phyloP scores from a whole-genome alignment of 1,140 invertebrate species.

The Lepidurus couesii region DNA sequence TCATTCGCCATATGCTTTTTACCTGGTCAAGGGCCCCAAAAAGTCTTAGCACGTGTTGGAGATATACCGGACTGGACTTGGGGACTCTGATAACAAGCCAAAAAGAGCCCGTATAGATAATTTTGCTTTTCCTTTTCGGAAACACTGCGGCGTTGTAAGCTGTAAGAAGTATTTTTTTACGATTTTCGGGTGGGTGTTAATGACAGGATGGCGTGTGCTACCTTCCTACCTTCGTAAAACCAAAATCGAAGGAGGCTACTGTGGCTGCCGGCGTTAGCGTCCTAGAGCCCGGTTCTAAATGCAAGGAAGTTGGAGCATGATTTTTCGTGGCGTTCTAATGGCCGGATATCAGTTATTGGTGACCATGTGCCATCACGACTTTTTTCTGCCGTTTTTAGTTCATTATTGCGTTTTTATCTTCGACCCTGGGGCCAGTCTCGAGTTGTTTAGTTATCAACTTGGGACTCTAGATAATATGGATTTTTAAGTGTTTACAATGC shows the following conservation, averaged over 20 bases:
- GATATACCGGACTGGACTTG: background rate
- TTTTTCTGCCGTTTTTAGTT: background rate
- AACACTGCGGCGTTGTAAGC: background rate
- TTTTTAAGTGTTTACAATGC: too few relatives aligned
- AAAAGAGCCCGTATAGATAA: background rate
- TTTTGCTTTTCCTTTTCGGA: background rate
- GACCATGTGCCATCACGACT: slow-evolving; percentile 3
- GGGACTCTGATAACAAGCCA: background rate
- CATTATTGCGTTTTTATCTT: background rate
- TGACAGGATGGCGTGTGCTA: slow-evolving; percentile 6
- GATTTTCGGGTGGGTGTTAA: slow-evolving; percentile 2
- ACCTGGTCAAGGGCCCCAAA: background rate
- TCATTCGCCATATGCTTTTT: slow-evolving; percentile 4
- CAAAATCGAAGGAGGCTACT: background rate
- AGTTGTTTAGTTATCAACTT: background rate
- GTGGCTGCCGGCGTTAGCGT: background rate
- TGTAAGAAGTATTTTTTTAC: background rate
- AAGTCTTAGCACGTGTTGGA: background rate
- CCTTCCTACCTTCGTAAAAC: background rate
- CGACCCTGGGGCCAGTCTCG: background rate
- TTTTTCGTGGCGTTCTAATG: background rate
- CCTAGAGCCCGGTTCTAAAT: background rate
- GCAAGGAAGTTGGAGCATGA: background rate
- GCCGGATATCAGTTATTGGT: slow-evolving; percentile 21
- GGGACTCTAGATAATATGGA: too few relatives aligned